Evolutionary conservation across 2,113 vertebrate genomes (phyloP), one percentile per base, ranked within the genome.

Genomic region (Myrmophylax atrothorax): DNA sequence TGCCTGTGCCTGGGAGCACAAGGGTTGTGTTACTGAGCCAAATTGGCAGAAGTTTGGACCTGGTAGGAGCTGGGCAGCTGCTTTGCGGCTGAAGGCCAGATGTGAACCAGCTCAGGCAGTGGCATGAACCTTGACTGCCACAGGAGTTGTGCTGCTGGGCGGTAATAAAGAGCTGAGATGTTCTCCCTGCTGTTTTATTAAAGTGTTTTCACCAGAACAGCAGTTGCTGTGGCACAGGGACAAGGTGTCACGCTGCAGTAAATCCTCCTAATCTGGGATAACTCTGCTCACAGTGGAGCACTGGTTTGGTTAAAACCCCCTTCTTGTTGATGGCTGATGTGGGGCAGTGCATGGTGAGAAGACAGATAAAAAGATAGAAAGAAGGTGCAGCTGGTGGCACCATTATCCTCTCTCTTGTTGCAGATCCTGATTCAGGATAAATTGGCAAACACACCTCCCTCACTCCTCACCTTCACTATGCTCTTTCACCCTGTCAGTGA

Each of bases 231-330:
- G 55, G 49, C 35, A 77, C 26, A 58, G 18, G 82, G 33, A 33
- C 12, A 40, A 2, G 0, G 1, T 38, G 15, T 38, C 2, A 0
- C 19, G 17, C 6, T 38, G 35, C 31, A 85, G 15, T 13, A 49
- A 80, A 4, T 35, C 46, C 33, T 78, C 38, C 72, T 55, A 10
- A 20, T n/a, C 28, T 2, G 3, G 46, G 46, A 3, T 31, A 46
- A 14, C 18, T 59, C 53, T 78, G 75, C 58, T 72, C 11, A 2
- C 7, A 3, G 7, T 7, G 19, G 35, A 35, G 28, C 25, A 3
- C 1, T 28, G 58, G 9, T 84, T 69, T 56, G 58, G 37, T 78
- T 63, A 31, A 60, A 89, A 35, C 3, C 9, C 24, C 12, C 1
- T 26, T 25, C 35, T 60, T 1, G 2, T 14, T 16, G 38, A 4